Conservation (phyloP, 2,113 vertebrate genomes). For the Cichladusa arquata region DNA sequence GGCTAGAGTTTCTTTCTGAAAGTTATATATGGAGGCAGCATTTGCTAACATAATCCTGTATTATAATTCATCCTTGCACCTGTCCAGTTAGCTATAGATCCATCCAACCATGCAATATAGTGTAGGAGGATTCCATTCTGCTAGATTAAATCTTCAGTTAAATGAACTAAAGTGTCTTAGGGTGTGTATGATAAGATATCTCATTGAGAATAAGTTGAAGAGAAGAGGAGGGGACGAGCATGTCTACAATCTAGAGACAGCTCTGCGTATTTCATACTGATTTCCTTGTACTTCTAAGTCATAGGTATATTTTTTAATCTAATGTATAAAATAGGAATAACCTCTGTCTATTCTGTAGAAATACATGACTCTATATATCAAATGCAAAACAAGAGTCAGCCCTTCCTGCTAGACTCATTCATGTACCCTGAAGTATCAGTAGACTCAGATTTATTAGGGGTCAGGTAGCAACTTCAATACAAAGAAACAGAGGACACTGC, state of each 20-base stretch:
- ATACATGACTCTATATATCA: background rate
- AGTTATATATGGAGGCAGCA: background rate
- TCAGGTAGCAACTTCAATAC: background rate
- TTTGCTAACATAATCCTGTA: conserved; percentile 17
- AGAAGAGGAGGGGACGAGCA: background rate
- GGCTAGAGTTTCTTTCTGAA: background rate
- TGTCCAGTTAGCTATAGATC: conserved; percentile 45
- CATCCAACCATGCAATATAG: conserved; percentile 10
- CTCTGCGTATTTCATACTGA: background rate
- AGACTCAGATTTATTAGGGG: background rate
- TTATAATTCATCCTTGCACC: conserved; percentile 35
- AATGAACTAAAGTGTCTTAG: conserved; percentile 38
- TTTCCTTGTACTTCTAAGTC: background rate
- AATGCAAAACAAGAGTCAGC: background rate
- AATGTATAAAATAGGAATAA: background rate
- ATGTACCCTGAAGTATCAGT: background rate
- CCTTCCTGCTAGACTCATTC: background rate
- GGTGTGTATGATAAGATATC: background rate
- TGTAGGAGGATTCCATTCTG: conserved; percentile 42
- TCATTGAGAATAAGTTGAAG: background rate
- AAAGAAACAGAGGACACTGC: background rate
- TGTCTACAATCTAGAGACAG: background rate
- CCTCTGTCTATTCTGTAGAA: background rate
- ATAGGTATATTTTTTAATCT: background rate
- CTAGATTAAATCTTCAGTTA: conserved; percentile 56